Evolutionary conservation across 2,888 invertebrate genomes (phyloP), one percentile per base, ranked within the genome.

Genomic region (Adelognathus sp.): DNA sequence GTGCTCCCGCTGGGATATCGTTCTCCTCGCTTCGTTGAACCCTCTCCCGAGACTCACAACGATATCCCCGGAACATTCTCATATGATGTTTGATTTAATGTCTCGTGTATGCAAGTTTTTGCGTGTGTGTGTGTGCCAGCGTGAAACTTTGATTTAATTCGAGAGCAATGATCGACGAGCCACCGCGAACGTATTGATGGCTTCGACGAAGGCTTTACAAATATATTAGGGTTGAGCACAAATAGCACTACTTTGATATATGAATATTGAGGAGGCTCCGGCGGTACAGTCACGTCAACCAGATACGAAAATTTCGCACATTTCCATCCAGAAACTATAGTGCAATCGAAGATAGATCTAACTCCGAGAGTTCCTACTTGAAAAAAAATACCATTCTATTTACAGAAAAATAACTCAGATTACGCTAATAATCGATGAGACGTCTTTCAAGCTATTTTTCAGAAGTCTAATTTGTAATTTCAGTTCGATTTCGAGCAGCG

Each of bases 21-120:
- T 72, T 77, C 61, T 72, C 61, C 44, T 11, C 66, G 72, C 46
- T 33, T 18, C 54, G 71, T 60, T 56, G 61, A 63, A 27, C 54
- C 58, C n/a, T n/a, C n/a, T 14, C 33, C 54, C 52, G 36, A 18
- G 31, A 56, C 67, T 50, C 50, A 21, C 36, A 9, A 3, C 36
- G 36, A 21, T 54, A 46, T 63, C 36, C 69, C 56, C 56, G 16
- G 50, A 76, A 76, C 70, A 76, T 76, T 76, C 63, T 61, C 70
- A 64, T 64, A 70, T 44, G 63, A 76, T 70, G 46, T 69, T 58
- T 70, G 70, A 76, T 70, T 76, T 76, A 75, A 75, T 56, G 61
- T 69, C 67, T 24, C 24, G 1, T 0, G 36, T 66, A 39, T 39
- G 14, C 18, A 24, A 11, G 24, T 11, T 21, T 4, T 4, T 4